Evolutionary conservation across 2,888 invertebrate species (phyloP).

Genomic region (Phortica magna): DNA sequence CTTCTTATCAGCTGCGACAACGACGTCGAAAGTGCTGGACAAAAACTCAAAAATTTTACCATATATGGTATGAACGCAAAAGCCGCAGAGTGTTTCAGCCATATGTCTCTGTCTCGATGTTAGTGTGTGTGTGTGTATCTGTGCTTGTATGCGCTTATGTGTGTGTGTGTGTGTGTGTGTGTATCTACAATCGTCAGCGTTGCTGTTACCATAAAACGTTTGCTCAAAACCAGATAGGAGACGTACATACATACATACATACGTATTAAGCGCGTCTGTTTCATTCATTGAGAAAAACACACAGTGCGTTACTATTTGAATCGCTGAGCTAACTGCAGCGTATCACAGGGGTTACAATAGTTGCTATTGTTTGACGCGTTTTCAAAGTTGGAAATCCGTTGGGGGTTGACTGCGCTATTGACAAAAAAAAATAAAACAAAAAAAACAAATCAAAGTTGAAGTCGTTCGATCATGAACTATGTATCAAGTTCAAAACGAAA

Average conservation of each 20-base stretch:
- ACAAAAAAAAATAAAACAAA: not conserved
- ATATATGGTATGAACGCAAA: conserved; percentile 77
- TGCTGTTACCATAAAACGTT: not conserved
- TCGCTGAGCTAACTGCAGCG: too few species aligned
- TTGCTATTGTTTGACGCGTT: too few species aligned
- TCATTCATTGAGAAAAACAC: conserved; percentile 5
- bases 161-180: conserved; percentile 34
- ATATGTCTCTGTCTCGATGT: conserved; percentile 55
- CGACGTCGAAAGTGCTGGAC: conserved; percentile 58
- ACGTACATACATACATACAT: conserved; percentile 4
- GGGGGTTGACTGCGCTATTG: not conserved
- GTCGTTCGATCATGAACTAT: not conserved
- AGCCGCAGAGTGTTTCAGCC: conserved; percentile 61
- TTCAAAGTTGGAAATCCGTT: too few species aligned
- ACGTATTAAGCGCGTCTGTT: conserved; percentile 7
- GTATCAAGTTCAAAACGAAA: not conserved
- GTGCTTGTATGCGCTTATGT: conserved; percentile 41
- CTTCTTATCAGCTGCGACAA: conserved; percentile 68
- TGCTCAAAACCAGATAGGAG: conserved; percentile 14
- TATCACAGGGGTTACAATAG: too few species aligned
- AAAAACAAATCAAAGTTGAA: not conserved
- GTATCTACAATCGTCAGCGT: not conserved
- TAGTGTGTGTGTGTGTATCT: conserved; percentile 44
- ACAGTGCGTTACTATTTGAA: conserved; percentile 3
- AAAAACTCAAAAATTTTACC: conserved; percentile 75